Base-by-base conservation (phyloP, 2,113 vertebrate species). In the Python bivittatus region DNA sequence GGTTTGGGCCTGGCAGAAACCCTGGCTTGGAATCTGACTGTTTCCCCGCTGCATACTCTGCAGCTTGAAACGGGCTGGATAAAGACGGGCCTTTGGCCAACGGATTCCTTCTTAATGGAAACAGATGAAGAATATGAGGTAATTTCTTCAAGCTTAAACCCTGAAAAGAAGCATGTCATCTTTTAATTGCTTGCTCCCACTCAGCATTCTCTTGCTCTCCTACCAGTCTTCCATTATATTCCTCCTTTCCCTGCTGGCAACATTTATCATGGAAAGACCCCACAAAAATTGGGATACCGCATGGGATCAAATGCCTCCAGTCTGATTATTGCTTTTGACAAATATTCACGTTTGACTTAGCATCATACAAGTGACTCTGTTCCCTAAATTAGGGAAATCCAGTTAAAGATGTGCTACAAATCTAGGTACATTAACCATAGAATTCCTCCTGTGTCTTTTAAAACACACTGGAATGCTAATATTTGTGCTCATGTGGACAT, bases 151-250 rank as follows among this genome's bases (percentile, higher is more conserved):
- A 96, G 95, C 93, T 97, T 98, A 98, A 97, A 96, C 93, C 98
- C 99, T 99, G 98, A 97, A 99, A 99, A 98, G 98, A 99, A 99
- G 98, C 98, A 99, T 92, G 97, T 89, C 97, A 97, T 95, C 94
- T 96, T 98, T 98, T 98, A 98, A 98, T 97, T 93, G 94, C 91
- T 94, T 94, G 92, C 94, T 94, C 91, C 57, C 38, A 94, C 92
- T 90, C 90, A 84, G 57, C 93, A 91, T 93, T 95, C 57, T 96
- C 33, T 96, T 48, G 48, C 57, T 93, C 64, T 90, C 88, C 94
- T 92, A 93, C 93, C 61, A 33, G 6, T 56, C 61, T 89, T 84
- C 48, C 29, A 23, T 92, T 94, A 92, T n/a, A 90, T 90, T 90
- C 91, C 48, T 92, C 48, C 72, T 95, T 91, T 92, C n/a, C 90